Base-by-base conservation (phyloP, 2,113 vertebrate species). In the Brachypteracias leptosomus region DNA sequence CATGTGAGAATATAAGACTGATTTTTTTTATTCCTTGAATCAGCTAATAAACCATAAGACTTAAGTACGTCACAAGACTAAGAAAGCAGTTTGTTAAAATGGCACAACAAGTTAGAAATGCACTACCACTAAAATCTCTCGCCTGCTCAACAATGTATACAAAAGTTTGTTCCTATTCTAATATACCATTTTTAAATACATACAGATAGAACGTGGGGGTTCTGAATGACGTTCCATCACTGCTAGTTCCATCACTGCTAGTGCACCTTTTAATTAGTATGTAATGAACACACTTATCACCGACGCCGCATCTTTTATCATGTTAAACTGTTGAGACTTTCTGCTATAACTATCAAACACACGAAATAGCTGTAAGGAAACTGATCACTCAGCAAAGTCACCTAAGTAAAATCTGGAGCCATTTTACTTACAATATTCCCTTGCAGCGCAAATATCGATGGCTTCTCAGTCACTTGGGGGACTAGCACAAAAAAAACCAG, bases 241-340 rank as follows among this genome's bases (percentile, higher is more conserved):
- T 20, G 58, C 81, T 91, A 93, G 85, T 90, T 97, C 90, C 86
- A 95, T 97, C 95, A 96, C 88, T 20, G 58, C 81, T 91, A 93
- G 85, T 90, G 62, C 92, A 97, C 90, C 96, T 96, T 96, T 96
- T 97, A 97, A 98, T 98, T 98, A 97, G 94, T 87, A 93, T 88
- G 93, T 94, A 97, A 96, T 85, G 95, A 96, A 91, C 81, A 93
- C 86, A 72, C 95, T 97, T 96, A 96, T 81, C 94, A 94, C 90
- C 52, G 11, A 95, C 90, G 85, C 82, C 25, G 59, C 88, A 94
- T 94, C 89, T 97, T 97, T 82, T 95, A 95, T 91, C 90, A 88
- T 59, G 85, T 94, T 92, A 97, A 98, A 94, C 92, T 96, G 95
- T 91, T 91, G 94, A 95, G 95, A 94, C 83, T 85, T 89, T 96